Evolutionary conservation across 2,797 vertebrate genomes (phyloP), one percentile per base, ranked within the genome.

Genomic region (Karalla daura): DNA sequence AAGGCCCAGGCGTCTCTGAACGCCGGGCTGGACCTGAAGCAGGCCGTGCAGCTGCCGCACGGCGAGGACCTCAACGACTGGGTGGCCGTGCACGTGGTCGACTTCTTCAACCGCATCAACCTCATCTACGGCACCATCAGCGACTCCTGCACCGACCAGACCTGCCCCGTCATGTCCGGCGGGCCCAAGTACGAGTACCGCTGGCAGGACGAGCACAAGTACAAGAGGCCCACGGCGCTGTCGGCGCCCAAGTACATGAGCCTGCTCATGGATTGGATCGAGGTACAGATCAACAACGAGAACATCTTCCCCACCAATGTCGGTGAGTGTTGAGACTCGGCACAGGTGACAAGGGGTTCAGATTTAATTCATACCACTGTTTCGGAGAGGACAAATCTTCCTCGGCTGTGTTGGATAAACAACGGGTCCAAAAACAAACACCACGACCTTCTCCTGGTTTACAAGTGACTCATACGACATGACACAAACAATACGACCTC

Each of bases 31-130:
- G 97, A 98, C 88, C 92, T 98, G 85, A 96, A 96, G 87, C 87
- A 95, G 63, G 97, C 96, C 0, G 97, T 98, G 51, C 95, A 95
- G 91, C 93, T 98, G 73, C 97, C 97, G 0, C 90, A 95, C 0
- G 95, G 95, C 0, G 97, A 98, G 90, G 96, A 96, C 76, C 94
- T 96, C 58, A 94, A 96, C 0, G 97, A 98, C 85, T 98, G 97
- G 97, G 96, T 98, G 87, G 97, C 97, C 0, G 97, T 98, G 75
- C 96, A 98, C 2, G 97, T 98, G 72, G 97, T 98, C 70, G 97
- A 98, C 90, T 98, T 98, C 93, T 98, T 98, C 89, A 98, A 98
- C 91, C 96, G 97, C 36, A 93, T 98, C 92, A 98, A 98, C 92
- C 96, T 98, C 89, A 97, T 98, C 89, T 98, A 98, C 0, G 97